Conservation (phyloP, 2,113 vertebrate genomes). For the Zosterops japonicus region DNA sequence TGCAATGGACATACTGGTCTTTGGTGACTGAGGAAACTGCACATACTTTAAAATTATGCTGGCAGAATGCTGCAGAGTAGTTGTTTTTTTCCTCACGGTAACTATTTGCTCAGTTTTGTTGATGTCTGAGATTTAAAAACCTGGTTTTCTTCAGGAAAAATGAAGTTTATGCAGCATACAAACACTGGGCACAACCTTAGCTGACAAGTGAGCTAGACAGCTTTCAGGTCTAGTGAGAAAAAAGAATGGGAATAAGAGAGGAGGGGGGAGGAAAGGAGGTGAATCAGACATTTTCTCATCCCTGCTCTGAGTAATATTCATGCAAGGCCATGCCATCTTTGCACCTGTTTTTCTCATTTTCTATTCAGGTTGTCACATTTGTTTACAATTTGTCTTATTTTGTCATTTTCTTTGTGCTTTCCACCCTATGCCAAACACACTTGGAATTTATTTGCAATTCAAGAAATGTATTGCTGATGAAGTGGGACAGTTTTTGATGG, state of each 20-base stretch:
- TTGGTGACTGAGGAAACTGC: background rate
- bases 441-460: background rate
- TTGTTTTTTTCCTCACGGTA: background rate
- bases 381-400: slow-evolving; percentile 58
- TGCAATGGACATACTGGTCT: background rate
- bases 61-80: background rate
- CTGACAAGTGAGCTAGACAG: background rate
- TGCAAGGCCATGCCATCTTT: slow-evolving; percentile 9
- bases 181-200: background rate
- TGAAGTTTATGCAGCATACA: background rate
- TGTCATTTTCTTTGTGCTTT: slow-evolving; percentile 36
- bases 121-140: background rate
- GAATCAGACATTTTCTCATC: background rate
- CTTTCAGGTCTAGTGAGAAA: background rate
- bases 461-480: background rate
- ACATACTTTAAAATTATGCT: background rate
- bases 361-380: slow-evolving; percentile 46
- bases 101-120: background rate
- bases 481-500: background rate
- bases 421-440: background rate
- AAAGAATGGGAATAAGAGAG: background rate
- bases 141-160: background rate
- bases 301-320: background rate
- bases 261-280: background rate
- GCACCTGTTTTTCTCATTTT: slow-evolving; percentile 45